Evolutionary conservation across 2,797 vertebrate species (phyloP), one percentile per base, ranked within the genome.

Genomic region (Hemibagrus guttatus): DNA sequence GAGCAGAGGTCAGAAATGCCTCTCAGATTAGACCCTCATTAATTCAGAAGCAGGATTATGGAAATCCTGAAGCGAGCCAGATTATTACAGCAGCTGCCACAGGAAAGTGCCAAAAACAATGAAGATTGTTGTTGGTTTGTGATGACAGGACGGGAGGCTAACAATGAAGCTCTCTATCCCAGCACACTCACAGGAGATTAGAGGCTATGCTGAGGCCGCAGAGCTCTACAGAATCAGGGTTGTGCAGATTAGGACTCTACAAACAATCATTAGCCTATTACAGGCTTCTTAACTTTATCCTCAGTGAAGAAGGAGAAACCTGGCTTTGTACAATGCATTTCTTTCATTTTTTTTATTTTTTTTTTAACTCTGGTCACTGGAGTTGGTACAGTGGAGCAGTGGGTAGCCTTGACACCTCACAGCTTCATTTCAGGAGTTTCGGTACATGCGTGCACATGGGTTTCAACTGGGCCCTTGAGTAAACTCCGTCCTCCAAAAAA

Each of bases 41-140:
- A 95, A 95, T 94, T 92, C 93, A 59, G 91, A 91, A 94, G 94
- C 91, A 90, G 95, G 95, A 95, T 96, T 95, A 95, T 87, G 86
- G 88, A 93, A 94, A 95, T 94, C 92, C 94, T 91, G 89, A 89
- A 84, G 93, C 92, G 31, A 89, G 91, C 81, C 87, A 93, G 93
- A 95, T 96, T 95, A 95, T 87, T 91, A 90, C 78, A 84, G 89
- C 90, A 86, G 92, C 90, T 82, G 91, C 89, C 86, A 54, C 90
- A 83, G 91, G 89, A 87, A 89, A 90, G 84, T 42, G 83, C 21
- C 83, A 86, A 87, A 94, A 92, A 95, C 95, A 96, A 95, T 94
- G 92, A 91, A 86, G 89, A 91, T 93, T 93, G 95, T 92, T 95
- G 94, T 95, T 94, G 88, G 85, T 26, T 39, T 89, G 91, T 89